Base-by-base conservation (phyloP, 2,888 invertebrate species). In the Ramazzottius varieornatus region DNA sequence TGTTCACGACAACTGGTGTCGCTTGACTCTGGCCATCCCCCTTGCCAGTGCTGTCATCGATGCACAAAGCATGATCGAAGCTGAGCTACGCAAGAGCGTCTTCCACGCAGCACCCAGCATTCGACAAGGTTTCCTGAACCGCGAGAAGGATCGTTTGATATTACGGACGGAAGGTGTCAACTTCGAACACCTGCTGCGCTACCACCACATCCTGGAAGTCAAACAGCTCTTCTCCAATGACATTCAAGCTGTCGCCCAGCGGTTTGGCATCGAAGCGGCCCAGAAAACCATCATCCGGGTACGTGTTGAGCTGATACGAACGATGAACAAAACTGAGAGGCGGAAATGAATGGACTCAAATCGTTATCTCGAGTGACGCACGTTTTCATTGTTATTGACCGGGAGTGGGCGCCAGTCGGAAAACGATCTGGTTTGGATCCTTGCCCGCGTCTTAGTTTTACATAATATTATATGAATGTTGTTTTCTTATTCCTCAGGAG, bases 251-350 rank as follows among this genome's bases (percentile, higher is more conserved):
- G 84, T 98, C 71, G 87, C 90, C 0, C 80, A 83, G 67, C 64
- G 84, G 0, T 98, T 92, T 73, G 98, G 98, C 0, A 90, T 98
- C 68, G 98, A 98, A 79, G 96, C 98, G 0, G 96, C 93, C 0
- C 82, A 83, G 65, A 84, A 84, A 75, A 87, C 89, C 1, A 86
- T 98, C 66, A 85, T 90, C 16, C 88, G 86, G 74, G 83, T 82
- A 72, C 71, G 70, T 69, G 66, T n/a, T n/a, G n/a, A n/a, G n/a
- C 20, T 63, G 64, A 64, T 20, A 46, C 8, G 32, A 34, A 66
- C 20, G n/a, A 34, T 33, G n/a, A 66, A 33, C 13, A 24, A 32
- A 16, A 63, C 63, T 20, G 33, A 63, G 16, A 63, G 16, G 63
- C 16, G 32, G 24, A 16, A 34, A 16, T 32, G 33, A 16, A n/a